phyloP scores from a whole-genome alignment of 1,140 invertebrate species.

The Saccostrea echinata region DNA sequence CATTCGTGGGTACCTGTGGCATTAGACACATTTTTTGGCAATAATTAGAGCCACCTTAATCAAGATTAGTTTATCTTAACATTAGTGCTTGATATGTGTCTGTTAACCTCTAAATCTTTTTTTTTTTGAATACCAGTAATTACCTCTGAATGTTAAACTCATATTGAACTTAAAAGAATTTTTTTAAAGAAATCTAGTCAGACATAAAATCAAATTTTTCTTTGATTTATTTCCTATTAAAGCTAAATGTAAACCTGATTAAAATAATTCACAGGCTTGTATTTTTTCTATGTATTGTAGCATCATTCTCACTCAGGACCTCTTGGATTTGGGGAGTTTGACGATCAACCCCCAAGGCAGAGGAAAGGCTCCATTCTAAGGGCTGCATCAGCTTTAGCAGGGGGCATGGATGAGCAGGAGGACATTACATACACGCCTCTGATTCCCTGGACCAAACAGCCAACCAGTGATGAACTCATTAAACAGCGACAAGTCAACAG shows the following conservation, averaged over 20 bases:
- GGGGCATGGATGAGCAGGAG: constrained; percentile 76
- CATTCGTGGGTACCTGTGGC: constrained; percentile 28
- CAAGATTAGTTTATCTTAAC: neutral
- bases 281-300: neutral
- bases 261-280: neutral
- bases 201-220: too few relatives aligned
- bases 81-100: neutral
- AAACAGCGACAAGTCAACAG: constrained; percentile 67
- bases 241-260: neutral
- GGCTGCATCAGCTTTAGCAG: constrained; percentile 76
- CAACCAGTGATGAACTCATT: constrained; percentile 74
- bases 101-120: neutral
- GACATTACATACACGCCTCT: constrained; percentile 77
- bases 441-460: constrained; percentile 78
- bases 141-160: neutral
- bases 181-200: too few relatives aligned
- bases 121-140: constrained; percentile 5
- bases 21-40: constrained; percentile 1
- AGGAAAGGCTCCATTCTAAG: constrained; percentile 76
- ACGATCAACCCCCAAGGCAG: constrained; percentile 58
- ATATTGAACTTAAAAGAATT: neutral
- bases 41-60: neutral
- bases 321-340: constrained; percentile 38
- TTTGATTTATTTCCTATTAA: too few relatives aligned
- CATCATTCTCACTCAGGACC: constrained; percentile 19